A percentile compares a stretch with the other conserved stretches of the same genome.
These are phyloP conservation scores for Piscicola geometra DNA, from an alignment of 2,888 invertebrate species.

Conservation along the genomic window DNA sequence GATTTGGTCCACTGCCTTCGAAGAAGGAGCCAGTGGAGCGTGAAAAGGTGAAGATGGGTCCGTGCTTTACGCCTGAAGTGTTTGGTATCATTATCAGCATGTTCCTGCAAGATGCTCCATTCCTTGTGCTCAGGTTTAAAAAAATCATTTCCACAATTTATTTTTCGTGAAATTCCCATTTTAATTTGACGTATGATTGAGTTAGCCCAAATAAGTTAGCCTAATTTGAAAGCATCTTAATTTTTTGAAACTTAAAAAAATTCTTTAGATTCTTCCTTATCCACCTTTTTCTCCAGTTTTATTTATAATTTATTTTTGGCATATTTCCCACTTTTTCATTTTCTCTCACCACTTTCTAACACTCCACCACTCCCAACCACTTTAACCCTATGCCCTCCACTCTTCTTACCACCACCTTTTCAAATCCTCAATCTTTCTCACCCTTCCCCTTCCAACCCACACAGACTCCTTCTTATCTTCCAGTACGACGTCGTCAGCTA, in stretches of 20 bases:
- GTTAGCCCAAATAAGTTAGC: background rate
- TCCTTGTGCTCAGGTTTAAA: constrained; percentile 68
- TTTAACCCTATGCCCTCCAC: too few species aligned
- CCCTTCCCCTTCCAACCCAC: too few species aligned
- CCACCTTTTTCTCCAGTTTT: too few species aligned
- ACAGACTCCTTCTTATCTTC: constrained; percentile 68
- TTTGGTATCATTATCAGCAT: constrained; percentile 80
- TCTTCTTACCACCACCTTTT: too few species aligned
- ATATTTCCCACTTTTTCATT: too few species aligned
- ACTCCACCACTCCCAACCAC: too few species aligned
- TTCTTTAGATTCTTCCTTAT: background rate
- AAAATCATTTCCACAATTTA: background rate
- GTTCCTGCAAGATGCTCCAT: constrained; percentile 76
- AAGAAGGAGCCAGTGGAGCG: background rate
- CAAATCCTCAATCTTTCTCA: too few species aligned
- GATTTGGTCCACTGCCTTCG: constrained; percentile 15
- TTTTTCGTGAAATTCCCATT: background rate
- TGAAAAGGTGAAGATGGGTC: constrained; percentile 61
- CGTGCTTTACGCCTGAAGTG: constrained; percentile 80
- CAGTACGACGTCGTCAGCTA: constrained; percentile 80
- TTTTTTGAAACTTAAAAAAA: background rate
- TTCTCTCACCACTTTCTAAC: too few species aligned
- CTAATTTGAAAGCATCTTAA: background rate
- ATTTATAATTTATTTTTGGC: too few species aligned
- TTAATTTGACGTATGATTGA: background rate